A percentile compares a stretch with the other conserved stretches of the same genome.
Evolutionary conservation across 2,888 invertebrate species (phyloP).

Genomic region (Volucella zonaria): DNA sequence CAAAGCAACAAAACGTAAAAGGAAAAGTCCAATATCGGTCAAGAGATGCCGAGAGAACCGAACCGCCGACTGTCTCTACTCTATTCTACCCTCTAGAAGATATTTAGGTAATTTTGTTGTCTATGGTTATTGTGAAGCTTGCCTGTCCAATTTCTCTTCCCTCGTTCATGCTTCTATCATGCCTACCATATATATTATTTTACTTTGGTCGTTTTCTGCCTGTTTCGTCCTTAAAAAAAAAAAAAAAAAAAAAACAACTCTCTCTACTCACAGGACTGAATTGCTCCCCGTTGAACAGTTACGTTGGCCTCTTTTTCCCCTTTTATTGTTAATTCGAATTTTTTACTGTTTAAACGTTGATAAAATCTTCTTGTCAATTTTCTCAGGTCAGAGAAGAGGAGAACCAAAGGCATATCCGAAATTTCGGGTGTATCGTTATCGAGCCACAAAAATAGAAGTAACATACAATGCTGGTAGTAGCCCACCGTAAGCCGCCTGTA

Average conservation of each 20-base stretch:
- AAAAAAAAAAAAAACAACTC: no score
- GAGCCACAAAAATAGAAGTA: slow-evolving; percentile 32
- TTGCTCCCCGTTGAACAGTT: slow-evolving; percentile 69
- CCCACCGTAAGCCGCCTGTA: slow-evolving; percentile 58
- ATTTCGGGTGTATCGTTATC: neutral
- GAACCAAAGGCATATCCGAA: neutral
- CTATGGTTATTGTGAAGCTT: slow-evolving; percentile 53
- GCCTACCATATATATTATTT: slow-evolving; percentile 28
- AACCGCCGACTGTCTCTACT: slow-evolving; percentile 6
- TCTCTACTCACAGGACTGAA: slow-evolving; percentile 46
- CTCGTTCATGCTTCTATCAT: slow-evolving; percentile 10
- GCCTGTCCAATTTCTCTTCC: slow-evolving; percentile 55
- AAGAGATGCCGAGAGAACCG: slow-evolving; percentile 48
- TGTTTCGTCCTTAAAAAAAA: slow-evolving; percentile 38
- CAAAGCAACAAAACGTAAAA: slow-evolving; percentile 11
- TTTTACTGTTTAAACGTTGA: slow-evolving; percentile 64
- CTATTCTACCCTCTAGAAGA: slow-evolving; percentile 49
- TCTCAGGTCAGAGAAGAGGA: slow-evolving; percentile 32
- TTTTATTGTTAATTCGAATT: slow-evolving; percentile 62
- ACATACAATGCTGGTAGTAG: slow-evolving; percentile 26
- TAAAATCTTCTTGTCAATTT: slow-evolving; percentile 52
- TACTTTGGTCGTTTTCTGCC: neutral
- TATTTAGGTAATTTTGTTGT: slow-evolving; percentile 72
- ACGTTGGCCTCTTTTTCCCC: slow-evolving; percentile 54
- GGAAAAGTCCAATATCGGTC: slow-evolving; percentile 68